Conservation (phyloP, 1,140 invertebrate species). For the Dendroctonus valens region DNA sequence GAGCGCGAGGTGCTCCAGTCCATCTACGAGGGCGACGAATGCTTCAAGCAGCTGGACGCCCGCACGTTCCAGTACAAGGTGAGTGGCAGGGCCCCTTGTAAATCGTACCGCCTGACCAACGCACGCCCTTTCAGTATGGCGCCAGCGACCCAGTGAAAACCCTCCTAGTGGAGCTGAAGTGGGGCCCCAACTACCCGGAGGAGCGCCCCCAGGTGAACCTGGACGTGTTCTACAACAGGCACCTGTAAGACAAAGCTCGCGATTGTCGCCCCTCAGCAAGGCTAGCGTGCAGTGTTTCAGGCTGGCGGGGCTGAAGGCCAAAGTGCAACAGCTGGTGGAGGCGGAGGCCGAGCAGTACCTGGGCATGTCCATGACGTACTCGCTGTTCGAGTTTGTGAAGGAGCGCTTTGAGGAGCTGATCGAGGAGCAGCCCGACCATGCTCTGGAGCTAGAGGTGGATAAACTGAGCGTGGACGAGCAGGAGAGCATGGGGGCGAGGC, state of each 20-base stretch:
- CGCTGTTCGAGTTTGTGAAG: constrained; percentile 88
- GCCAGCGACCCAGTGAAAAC: constrained; percentile 77
- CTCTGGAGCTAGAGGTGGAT: constrained; percentile 46
- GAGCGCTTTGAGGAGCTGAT: constrained; percentile 75
- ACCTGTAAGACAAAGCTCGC: constrained; percentile 66
- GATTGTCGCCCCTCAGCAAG: too few species aligned
- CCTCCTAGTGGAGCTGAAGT: constrained; percentile 84
- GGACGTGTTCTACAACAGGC: constrained; percentile 92
- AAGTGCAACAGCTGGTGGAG: constrained; percentile 63
- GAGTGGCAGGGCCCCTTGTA: constrained; percentile 27
- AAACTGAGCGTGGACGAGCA: constrained; percentile 51
- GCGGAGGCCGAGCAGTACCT: constrained; percentile 76
- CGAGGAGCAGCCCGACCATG: constrained; percentile 63
- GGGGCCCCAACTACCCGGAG: constrained; percentile 82
- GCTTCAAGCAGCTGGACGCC: constrained; percentile 77
- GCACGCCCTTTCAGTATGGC: constrained; percentile 68
- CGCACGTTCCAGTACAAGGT: constrained; percentile 91
- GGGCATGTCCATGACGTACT: constrained; percentile 92
- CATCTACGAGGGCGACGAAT: constrained; percentile 90
- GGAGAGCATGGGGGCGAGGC: constrained; percentile 8
- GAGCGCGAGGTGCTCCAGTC: constrained; percentile 88
- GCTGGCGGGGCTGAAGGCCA: constrained; percentile 63
- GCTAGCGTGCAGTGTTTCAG: constrained; percentile 49
- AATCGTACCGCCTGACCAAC: not conserved
- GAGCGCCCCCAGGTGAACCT: constrained; percentile 79